Percentiles rank a stretch among this genome's conserved stretches.
phyloP scores from a whole-genome alignment of 2,113 vertebrate genomes.

The Patagioenas fasciata region DNA sequence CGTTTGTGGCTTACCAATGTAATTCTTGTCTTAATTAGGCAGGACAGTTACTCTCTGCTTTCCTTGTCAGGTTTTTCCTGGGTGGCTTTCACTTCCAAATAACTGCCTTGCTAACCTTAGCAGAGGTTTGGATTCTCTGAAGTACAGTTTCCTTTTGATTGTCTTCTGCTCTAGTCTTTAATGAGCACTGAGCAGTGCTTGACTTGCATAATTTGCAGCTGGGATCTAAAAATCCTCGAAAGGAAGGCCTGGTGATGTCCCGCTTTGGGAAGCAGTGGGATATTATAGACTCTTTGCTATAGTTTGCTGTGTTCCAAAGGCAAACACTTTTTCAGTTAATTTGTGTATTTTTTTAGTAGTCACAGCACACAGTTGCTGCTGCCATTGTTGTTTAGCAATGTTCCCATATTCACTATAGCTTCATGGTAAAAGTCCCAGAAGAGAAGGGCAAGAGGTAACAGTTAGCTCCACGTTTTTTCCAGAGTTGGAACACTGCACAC shows the following conservation, averaged over 20 bases:
- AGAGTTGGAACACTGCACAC: neutral
- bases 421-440: neutral
- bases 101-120: neutral
- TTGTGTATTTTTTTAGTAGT: conserved; percentile 4
- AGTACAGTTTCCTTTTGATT: conserved; percentile 45
- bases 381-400: neutral
- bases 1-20: neutral
- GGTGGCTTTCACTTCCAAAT: conserved; percentile 3
- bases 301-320: conserved; percentile 4
- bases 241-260: neutral
- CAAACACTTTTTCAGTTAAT: neutral
- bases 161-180: conserved; percentile 33
- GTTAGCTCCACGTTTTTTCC: neutral
- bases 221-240: conserved; percentile 9
- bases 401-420: neutral
- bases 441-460: neutral
- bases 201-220: conserved; percentile 41
- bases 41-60: neutral
- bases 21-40: neutral
- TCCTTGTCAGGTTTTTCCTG: neutral
- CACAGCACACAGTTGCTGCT: neutral
- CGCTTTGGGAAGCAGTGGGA: neutral
- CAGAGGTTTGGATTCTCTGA: conserved; percentile 40
- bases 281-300: neutral
- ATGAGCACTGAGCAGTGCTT: conserved; percentile 39